Evolutionary conservation across 2,113 vertebrate species (phyloP), one percentile per base, ranked within the genome.

Genomic region (Phrynosoma blainvillii): DNA sequence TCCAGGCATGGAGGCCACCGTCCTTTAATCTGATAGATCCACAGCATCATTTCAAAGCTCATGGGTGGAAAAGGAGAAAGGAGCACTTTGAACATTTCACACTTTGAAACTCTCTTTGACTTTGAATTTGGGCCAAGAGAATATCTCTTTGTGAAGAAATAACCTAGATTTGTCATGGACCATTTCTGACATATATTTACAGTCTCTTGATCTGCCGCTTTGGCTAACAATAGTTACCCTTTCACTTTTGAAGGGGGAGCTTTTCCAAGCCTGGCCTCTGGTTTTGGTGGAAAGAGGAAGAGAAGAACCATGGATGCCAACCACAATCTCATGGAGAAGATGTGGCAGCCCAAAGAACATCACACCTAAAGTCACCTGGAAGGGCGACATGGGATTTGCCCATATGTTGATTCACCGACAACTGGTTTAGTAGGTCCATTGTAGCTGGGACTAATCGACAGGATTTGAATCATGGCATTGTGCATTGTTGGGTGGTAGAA

Each of bases 31-130:
- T 9, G 3, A 78, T n/a, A 30, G 81, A 75, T 18, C 2, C 16
- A 0, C 10, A 0, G 7, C 80, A 16, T 74, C 75, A 1, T 40
- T 86, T 87, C 92, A 91, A 85, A 90, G 85, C 84, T 81, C 88
- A 6, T 9, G 36, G 30, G 76, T 4, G 23, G 30, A 11, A 65
- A 47, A 47, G 25, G 36, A 56, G 23, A 27, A 14, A 68, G 40
- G 79, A 70, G 52, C 21, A 20, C 91, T 91, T 88, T 84, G 90
- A 93, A 89, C 85, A 1, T 14, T 23, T n/a, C 3, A 47, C 12
- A 32, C 91, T 92, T 89, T 90, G 91, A 94, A 94, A 82, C 84
- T 84, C 79, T 4, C 23, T 75, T 84, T 82, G 82, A 89, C 83
- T 90, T 83, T 79, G 74, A 89, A 88, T 83, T 90, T 71, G 47